phyloP scores from a whole-genome alignment of 2,888 invertebrate genomes.

The Drosophila bunnanda region DNA sequence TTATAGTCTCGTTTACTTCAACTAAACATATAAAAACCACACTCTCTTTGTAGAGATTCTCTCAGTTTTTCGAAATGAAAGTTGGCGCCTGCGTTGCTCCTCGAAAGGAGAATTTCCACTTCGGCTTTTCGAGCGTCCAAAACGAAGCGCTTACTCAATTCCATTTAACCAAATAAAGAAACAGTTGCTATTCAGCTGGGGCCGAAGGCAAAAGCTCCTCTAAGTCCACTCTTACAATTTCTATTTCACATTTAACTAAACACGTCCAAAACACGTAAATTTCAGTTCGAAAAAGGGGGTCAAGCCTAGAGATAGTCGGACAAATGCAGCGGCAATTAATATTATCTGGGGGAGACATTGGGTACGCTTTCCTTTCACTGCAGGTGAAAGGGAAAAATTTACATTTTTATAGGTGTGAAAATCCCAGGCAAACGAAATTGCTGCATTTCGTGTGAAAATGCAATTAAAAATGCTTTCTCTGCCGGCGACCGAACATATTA shows the following conservation, averaged over 20 bases:
- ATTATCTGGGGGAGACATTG: slow-evolving; percentile 55
- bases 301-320: slow-evolving; percentile 9
- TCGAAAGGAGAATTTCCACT: slow-evolving; percentile 5
- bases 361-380: slow-evolving; percentile 16
- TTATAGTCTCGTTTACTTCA: background rate
- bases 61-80: slow-evolving; percentile 24
- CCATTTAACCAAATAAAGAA: slow-evolving; percentile 34
- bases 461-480: slow-evolving; percentile 72
- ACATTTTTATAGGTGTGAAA: slow-evolving; percentile 72
- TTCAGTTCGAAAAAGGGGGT: slow-evolving; percentile 10
- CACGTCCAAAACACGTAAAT: slow-evolving; percentile 12
- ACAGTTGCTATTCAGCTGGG: slow-evolving; percentile 69
- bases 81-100: slow-evolving; percentile 37
- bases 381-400: slow-evolving; percentile 37
- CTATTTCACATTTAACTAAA: background rate
- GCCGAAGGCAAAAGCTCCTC: slow-evolving; percentile 60
- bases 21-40: background rate
- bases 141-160: slow-evolving; percentile 14
- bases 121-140: slow-evolving; percentile 36
- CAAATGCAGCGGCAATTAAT: slow-evolving; percentile 51
- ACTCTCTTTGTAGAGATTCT: slow-evolving; percentile 34
- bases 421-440: slow-evolving; percentile 52
- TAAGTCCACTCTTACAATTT: background rate
- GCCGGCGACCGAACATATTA: slow-evolving; percentile 65
- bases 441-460: slow-evolving; percentile 73